Conservation (phyloP, 2,113 vertebrate species). For the Bubalus kerabau region DNA sequence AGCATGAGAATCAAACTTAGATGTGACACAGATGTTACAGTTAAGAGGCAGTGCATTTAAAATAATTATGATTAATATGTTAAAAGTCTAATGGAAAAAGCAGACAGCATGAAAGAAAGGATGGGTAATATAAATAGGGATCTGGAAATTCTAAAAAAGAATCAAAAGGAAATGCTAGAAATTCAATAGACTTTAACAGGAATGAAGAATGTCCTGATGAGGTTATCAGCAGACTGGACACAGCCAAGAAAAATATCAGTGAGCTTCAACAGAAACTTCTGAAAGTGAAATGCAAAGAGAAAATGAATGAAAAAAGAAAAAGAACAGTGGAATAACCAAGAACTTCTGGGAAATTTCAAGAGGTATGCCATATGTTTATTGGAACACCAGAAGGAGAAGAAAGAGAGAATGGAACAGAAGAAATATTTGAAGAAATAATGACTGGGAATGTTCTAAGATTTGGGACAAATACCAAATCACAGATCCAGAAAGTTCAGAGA, state of each 20-base stretch:
- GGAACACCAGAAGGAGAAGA: not conserved
- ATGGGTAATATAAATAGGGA: not conserved
- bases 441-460: not conserved
- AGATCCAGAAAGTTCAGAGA: not conserved
- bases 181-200: not conserved
- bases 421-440: not conserved
- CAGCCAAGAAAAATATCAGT: not conserved
- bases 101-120: constrained; percentile 15
- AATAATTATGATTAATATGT: constrained; percentile 18
- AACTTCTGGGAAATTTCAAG: not conserved
- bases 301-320: not conserved
- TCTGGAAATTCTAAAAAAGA: constrained; percentile 21
- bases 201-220: constrained; percentile 2
- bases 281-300: not conserved
- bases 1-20: constrained; percentile 24
- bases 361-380: not conserved
- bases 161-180: constrained; percentile 31
- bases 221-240: not conserved
- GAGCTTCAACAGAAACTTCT: not conserved
- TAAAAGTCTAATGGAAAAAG: constrained; percentile 28
- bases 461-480: not conserved
- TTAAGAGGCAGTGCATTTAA: constrained; percentile 12
- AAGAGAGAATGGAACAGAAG: not conserved
- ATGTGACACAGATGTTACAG: constrained; percentile 33
- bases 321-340: not conserved